phyloP scores from a whole-genome alignment of 2,888 invertebrate species.

The Drosophila maculinotata region DNA sequence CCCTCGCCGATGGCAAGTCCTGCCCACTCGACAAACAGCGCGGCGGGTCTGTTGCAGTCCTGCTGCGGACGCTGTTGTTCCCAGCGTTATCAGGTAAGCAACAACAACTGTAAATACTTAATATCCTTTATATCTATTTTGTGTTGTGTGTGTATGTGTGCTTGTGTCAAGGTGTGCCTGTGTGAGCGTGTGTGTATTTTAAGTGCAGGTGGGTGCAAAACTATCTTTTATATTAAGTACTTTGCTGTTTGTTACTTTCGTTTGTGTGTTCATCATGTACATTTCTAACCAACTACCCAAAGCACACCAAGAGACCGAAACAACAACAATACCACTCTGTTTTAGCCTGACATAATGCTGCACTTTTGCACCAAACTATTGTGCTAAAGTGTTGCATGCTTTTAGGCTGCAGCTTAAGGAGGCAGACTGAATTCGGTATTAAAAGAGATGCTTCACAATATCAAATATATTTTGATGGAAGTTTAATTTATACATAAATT shows the following conservation, averaged over 20 bases:
- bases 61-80: constrained; percentile 94
- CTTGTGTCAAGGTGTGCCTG: constrained; percentile 1
- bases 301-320: constrained; percentile 3
- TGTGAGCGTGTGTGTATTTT: constrained; percentile 11
- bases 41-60: constrained; percentile 90
- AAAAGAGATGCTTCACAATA: too few species aligned
- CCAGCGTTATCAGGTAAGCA: constrained; percentile 92
- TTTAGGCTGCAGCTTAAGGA: constrained; percentile 35
- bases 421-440: too few species aligned
- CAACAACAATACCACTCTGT: not conserved
- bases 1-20: constrained; percentile 95
- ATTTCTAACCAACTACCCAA: constrained; percentile 20
- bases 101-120: constrained; percentile 42
- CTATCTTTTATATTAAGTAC: constrained; percentile 23
- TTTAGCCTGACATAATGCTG: constrained; percentile 38
- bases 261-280: constrained; percentile 47
- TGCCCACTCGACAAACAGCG: constrained; percentile 92
- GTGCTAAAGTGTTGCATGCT: constrained; percentile 36
- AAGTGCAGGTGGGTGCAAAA: constrained; percentile 53
- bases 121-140: constrained; percentile 29
- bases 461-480: too few species aligned
- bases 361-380: constrained; percentile 3
- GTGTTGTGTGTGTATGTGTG: constrained; percentile 25
- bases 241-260: constrained; percentile 34
- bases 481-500: too few species aligned